Conservation (phyloP, 2,113 vertebrate species). For the Nycticebus coucang region DNA sequence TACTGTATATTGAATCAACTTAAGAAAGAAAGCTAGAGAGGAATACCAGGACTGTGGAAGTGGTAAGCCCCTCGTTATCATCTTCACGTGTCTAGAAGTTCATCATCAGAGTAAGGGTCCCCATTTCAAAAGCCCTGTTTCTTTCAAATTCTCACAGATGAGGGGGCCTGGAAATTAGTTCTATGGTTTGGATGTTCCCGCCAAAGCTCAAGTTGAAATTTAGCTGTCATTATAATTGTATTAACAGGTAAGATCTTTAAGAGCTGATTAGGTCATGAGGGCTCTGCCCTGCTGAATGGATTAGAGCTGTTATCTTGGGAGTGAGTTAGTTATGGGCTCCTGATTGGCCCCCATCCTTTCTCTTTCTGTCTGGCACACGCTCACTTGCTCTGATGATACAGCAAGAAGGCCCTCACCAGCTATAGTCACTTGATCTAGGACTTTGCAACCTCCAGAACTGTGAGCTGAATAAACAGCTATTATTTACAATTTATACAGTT, state of each 20-base stretch:
- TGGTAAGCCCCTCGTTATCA: not conserved
- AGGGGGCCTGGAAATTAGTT: not conserved
- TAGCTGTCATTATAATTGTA: not conserved
- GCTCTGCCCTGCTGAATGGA: not conserved
- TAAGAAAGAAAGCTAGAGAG: not conserved
- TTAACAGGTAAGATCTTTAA: not conserved
- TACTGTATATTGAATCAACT: not conserved
- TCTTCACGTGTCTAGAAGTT: not conserved
- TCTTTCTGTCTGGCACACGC: not conserved
- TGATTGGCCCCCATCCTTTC: not conserved
- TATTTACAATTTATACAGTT: not conserved
- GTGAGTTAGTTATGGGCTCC: not conserved
- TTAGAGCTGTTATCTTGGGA: not conserved
- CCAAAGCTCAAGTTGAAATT: not conserved
- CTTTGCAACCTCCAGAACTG: not conserved
- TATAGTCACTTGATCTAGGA: not conserved
- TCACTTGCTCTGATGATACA: not conserved
- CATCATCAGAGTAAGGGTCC: not conserved
- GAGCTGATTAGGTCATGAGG: not conserved
- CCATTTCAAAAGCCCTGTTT: not conserved
- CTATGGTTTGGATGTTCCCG: not conserved
- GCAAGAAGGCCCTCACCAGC: not conserved
- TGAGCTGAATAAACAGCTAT: not conserved
- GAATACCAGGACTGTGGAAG: not conserved
- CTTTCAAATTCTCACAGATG: not conserved